A percentile compares a stretch with the other conserved stretches of the same genome.
Conservation (phyloP, 2,113 vertebrate species). For the Cyanoderma ruficeps region DNA sequence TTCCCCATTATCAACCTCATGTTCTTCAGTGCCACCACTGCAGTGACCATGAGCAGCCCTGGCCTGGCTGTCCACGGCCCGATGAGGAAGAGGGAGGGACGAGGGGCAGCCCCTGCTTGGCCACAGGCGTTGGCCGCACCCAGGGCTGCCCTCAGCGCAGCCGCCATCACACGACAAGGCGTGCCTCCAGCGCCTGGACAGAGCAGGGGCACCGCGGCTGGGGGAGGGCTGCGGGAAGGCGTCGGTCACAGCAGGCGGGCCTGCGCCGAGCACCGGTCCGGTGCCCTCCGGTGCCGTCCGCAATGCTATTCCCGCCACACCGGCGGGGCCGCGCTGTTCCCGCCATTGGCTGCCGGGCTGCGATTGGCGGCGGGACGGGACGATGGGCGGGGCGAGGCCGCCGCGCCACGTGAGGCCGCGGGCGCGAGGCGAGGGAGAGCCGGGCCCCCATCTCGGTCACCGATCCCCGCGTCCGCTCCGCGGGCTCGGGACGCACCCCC, state of each 20-base stretch:
- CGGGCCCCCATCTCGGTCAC: background rate
- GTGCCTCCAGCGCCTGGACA: background rate
- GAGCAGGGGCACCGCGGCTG: background rate
- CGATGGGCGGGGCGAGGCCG: background rate
- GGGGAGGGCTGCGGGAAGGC: background rate
- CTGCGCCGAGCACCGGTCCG: background rate
- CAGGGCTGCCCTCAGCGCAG: background rate
- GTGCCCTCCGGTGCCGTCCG: no score
- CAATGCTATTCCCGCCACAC: background rate
- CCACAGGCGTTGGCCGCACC: background rate
- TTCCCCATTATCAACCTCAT: background rate
- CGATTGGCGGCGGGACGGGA: background rate
- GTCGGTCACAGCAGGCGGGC: background rate
- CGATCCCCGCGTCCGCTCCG: background rate
- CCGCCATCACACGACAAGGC: background rate
- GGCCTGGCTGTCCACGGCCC: background rate
- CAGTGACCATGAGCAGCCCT: background rate
- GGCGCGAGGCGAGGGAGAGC: background rate
- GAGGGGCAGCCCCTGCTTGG: background rate
- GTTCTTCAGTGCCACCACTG: background rate
- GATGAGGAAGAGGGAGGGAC: background rate
- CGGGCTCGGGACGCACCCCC: background rate
- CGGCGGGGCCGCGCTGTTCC: no score
- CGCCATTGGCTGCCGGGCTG: background rate
- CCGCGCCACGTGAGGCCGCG: background rate